Percentiles rank a stretch among this genome's conserved stretches.
Evolutionary conservation across 1,140 invertebrate species (phyloP).

Genomic region (Meloidogyne chitwoodi): DNA sequence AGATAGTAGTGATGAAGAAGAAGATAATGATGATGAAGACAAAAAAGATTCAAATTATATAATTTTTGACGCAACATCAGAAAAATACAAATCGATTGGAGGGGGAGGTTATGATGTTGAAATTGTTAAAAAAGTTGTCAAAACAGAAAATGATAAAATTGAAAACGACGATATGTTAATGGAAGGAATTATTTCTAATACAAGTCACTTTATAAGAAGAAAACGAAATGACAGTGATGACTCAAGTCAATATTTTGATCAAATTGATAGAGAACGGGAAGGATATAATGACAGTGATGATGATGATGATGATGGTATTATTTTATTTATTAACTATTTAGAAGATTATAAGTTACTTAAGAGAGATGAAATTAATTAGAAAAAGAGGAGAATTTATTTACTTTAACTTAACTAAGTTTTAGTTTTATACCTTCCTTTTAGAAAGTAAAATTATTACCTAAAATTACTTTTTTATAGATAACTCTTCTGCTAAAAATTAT

Average conservation of each 20-base stretch:
- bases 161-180: too few relatives aligned
- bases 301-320: too few relatives aligned
- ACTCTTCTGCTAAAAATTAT: slow-evolving; percentile 43
- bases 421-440: too few relatives aligned
- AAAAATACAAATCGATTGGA: slow-evolving; percentile 44
- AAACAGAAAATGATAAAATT: background rate
- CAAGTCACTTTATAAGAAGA: slow-evolving; percentile 5
- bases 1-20: slow-evolving; percentile 36
- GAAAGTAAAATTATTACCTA: too few relatives aligned
- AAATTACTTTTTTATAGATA: too few relatives aligned
- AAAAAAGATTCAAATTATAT: background rate
- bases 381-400: too few relatives aligned
- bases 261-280: background rate
- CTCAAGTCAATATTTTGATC: background rate
- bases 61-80: slow-evolving; percentile 38
- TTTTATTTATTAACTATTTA: too few relatives aligned
- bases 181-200: too few relatives aligned
- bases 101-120: background rate
- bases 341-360: too few relatives aligned
- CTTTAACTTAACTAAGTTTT: too few relatives aligned
- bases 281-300: slow-evolving; percentile 15
- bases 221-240: slow-evolving; percentile 1
- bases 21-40: slow-evolving; percentile 17
- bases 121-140: background rate
- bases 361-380: too few relatives aligned